Evolutionary conservation across 2,888 invertebrate genomes (phyloP).

Genomic region (Trachelus stipa): DNA sequence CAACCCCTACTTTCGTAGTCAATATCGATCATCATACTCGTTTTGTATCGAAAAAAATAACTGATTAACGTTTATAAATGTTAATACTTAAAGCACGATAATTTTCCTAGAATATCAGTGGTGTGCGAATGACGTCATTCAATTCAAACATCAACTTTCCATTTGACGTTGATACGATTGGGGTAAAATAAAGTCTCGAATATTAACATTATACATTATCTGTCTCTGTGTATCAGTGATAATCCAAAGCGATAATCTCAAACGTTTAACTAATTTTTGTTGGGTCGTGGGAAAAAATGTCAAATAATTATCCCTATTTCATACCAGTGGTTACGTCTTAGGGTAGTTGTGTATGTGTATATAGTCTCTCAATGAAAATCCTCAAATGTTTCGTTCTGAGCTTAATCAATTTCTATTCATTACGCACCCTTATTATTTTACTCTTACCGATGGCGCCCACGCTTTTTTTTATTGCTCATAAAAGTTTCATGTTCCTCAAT

Average conservation of each 20-base stretch:
- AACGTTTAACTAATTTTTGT: not conserved
- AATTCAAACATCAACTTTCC: not conserved
- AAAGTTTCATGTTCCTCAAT: not conserved
- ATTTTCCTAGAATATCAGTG: too few relatives aligned
- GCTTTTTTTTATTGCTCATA: not conserved
- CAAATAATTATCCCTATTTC: not conserved
- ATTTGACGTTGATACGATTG: not conserved
- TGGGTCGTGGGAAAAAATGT: not conserved
- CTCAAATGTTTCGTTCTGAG: not conserved
- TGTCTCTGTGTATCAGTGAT: not conserved
- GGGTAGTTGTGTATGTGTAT: not conserved
- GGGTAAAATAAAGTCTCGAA: not conserved
- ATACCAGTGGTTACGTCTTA: not conserved
- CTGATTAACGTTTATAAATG: not conserved
- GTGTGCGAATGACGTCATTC: not conserved
- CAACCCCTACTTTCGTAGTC: not conserved
- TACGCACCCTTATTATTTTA: not conserved
- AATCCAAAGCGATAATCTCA: too few relatives aligned
- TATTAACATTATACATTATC: not conserved
- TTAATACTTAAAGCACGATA: not conserved
- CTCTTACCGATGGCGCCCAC: not conserved
- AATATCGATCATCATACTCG: not conserved
- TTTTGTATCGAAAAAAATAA: not conserved
- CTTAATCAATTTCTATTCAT: not conserved
- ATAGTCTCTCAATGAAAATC: not conserved